Evolutionary conservation across 2,888 invertebrate genomes (phyloP), one percentile per base, ranked within the genome.

Genomic region (Heliconius erato): DNA sequence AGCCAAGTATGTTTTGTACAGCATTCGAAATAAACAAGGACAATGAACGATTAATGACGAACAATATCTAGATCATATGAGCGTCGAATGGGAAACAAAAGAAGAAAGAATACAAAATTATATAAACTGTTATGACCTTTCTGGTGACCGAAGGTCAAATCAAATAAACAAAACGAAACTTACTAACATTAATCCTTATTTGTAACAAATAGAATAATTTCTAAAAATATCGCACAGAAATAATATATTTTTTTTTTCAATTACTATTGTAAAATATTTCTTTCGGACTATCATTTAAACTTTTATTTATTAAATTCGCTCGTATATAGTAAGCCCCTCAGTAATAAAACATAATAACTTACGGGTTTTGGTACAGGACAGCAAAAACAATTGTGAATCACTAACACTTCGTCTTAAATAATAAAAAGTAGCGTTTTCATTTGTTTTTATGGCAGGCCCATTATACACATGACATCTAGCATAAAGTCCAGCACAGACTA

Each of bases 71-170:
- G 82, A 85, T 82, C 79, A 86, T 86, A 87, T 90, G 90, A 91
- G 91, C 89, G 86, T 88, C 85, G 79, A 84, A 76, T 81, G 79
- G 83, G 85, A 87, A 86, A 89, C 89, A 88, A 87, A 88, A 86
- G 84, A 84, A 81, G 65, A 35, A 76, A 35, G 63, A 76, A 59
- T 63, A 76, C 35, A 76, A 76, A 92, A 93, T 93, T 93, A 94
- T 92, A 91, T 92, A 93, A 93, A 94, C 92, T 86, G 87, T 87
- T 89, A 87, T 93, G 95, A 95, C 95, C 95, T 95, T 95, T 90
- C 91, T 88, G 35, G 82, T 74, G 83, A 65, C 79, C 90, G 92
- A 94, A 95, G 95, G 95, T 95, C 94, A 93, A 79, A 84, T 74
- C 69, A 67, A 80, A 81, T 82, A 82, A 79, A 80, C 79, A 79